Evolutionary conservation across 2,797 vertebrate genomes (phyloP), one percentile per base, ranked within the genome.

Genomic region (Morus bassanus): DNA sequence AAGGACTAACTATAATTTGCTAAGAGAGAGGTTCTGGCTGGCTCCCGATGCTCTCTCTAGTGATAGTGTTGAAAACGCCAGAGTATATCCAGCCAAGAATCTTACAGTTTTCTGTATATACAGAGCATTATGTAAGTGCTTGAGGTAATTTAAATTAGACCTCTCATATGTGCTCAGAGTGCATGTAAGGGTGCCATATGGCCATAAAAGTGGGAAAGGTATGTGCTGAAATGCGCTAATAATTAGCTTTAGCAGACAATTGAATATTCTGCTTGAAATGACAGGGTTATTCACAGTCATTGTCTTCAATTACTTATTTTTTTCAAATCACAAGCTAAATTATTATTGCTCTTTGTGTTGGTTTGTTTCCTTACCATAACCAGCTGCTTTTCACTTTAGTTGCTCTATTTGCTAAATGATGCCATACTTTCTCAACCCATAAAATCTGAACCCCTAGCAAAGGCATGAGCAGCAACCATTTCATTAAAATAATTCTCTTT

Each of bases 281-380:
- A 64, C 78, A 70, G 45, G 43, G 24, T 84, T 92, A 57, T 56
- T 89, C 91, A 56, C 28, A 86, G 8, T 28, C 13, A 31, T 43
- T 86, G 13, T 85, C 63, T 84, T 84, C 23, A 84, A 10, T 57
- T 75, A 75, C 35, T 76, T 82, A 23, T 74, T 76, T 86, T 53
- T 67, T 88, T 35, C 19, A 13, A 79, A 6, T 81, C 57, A 79
- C 2, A 2, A 70, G 17, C 41, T 82, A 82, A 86, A 90, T 85
- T 95, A 60, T 82, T 91, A 77, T 74, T 76, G 31, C 35, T 88
- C 13, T 94, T 76, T 59, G 4, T 45, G 21, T 89, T 85, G 37
- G 30, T 93, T 95, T 95, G 41, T 91, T 93, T 95, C 61, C 72
- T 92, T 80, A 83, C 23, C 30, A 43, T 65, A 92, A 64, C 53